phyloP scores from a whole-genome alignment of 2,888 invertebrate species.

The Lepas anatifera region DNA sequence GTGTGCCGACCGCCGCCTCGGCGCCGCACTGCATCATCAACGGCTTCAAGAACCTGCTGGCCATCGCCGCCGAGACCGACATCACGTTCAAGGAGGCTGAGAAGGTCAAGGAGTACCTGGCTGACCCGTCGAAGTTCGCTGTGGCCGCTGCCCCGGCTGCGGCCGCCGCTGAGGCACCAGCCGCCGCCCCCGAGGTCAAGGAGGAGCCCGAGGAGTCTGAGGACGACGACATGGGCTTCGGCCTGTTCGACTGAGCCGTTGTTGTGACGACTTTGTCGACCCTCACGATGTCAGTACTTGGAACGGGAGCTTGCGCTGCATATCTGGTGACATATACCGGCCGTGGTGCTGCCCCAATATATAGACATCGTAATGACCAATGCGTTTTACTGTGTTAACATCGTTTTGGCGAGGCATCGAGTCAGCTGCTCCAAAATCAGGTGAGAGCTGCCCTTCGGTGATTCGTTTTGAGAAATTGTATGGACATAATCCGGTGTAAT shows the following conservation, averaged over 20 bases:
- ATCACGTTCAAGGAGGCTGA: constrained; percentile 88
- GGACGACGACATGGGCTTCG: constrained; percentile 90
- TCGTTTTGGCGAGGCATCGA: too few relatives aligned
- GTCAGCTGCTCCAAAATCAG: too few relatives aligned
- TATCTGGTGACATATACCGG: constrained; percentile 7
- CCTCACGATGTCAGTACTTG: background rate
- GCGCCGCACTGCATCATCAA: constrained; percentile 95
- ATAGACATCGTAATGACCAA: constrained; percentile 5
- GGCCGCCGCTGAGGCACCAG: constrained; percentile 50
- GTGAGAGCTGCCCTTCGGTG: too few relatives aligned
- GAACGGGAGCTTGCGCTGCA: background rate
- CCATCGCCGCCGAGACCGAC: constrained; percentile 91
- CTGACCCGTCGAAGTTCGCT: constrained; percentile 93
- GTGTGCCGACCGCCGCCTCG: constrained; percentile 93
- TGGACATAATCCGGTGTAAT: too few relatives aligned
- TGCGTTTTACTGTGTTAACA: too few relatives aligned
- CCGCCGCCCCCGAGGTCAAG: constrained; percentile 50
- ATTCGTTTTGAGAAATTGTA: too few relatives aligned
- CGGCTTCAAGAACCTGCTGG: constrained; percentile 95
- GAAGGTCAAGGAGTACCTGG: constrained; percentile 82
- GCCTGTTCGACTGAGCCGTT: constrained; percentile 34
- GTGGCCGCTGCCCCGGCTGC: constrained; percentile 51
- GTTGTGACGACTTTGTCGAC: background rate
- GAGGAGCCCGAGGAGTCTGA: constrained; percentile 67
- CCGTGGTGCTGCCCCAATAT: constrained; percentile 1